Percentiles rank a stretch among this genome's conserved stretches.
Conservation (phyloP, 1,140 invertebrate genomes). For the Brachionus angularis region DNA sequence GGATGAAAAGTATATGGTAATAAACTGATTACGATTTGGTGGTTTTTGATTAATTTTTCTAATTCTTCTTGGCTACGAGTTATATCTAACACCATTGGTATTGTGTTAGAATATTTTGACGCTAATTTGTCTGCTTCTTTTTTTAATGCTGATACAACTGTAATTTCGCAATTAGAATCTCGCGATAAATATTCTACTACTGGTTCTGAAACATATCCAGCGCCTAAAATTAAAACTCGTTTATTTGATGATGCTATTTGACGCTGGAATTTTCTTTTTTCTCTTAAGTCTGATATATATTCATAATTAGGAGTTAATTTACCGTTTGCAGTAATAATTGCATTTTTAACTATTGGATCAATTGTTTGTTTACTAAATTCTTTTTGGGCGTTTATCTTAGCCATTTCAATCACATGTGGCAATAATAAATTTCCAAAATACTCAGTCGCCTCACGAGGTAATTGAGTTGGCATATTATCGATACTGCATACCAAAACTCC, state of each 20-base stretch:
- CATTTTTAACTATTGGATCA: conserved; percentile 66
- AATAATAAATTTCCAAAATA: conserved; percentile 89
- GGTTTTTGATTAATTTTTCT: conserved; percentile 67
- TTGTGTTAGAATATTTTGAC: conserved; percentile 69
- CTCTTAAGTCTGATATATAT: conserved; percentile 85
- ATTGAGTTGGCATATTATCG: conserved; percentile 98
- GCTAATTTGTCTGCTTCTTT: conserved; percentile 41
- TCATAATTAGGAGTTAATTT: conserved; percentile 82
- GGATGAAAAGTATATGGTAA: conserved; percentile 87
- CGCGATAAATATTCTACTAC: conserved; percentile 85
- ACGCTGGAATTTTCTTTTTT: conserved; percentile 51
- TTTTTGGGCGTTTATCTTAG: conserved; percentile 6
- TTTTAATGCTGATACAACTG: conserved; percentile 60
- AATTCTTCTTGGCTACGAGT: conserved; percentile 67
- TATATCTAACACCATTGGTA: conserved; percentile 76
- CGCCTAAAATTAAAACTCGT: conserved; percentile 79
- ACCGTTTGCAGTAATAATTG: conserved; percentile 93
- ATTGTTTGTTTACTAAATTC: conserved; percentile 49
- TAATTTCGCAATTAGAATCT: conserved; percentile 72
- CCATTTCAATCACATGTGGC: conserved; percentile 16
- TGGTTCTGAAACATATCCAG: conserved; percentile 86
- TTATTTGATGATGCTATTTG: conserved; percentile 51
- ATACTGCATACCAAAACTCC: conserved; percentile 97
- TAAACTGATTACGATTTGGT: conserved; percentile 76
- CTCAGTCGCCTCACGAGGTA: conserved; percentile 92